Evolutionary conservation across 2,888 invertebrate species (phyloP).

Genomic region (Anaspis maculata): DNA sequence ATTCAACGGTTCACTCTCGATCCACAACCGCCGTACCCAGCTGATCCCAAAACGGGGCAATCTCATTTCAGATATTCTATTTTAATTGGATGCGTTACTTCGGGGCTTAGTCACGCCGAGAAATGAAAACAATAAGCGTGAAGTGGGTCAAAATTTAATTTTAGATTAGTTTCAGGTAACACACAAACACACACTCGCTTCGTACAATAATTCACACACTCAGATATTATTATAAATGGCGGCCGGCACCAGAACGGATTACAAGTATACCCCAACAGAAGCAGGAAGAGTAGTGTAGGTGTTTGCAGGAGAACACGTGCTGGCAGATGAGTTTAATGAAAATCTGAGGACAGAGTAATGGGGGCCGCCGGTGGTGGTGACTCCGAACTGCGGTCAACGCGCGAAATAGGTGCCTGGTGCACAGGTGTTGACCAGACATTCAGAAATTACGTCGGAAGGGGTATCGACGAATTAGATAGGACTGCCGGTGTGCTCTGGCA

Average conservation of each 20-base stretch:
- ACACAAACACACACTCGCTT: no score
- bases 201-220: slow-evolving; percentile 7
- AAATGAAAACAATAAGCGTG: slow-evolving; percentile 15
- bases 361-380: slow-evolving; percentile 19
- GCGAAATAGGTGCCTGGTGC: slow-evolving; percentile 12
- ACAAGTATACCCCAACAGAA: no score
- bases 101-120: neutral
- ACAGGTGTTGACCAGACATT: slow-evolving; percentile 11
- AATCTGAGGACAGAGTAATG: slow-evolving; percentile 27
- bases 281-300: slow-evolving; percentile 17
- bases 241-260: no score
- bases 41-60: no score
- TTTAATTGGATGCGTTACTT: neutral
- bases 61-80: neutral
- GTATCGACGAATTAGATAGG: neutral
- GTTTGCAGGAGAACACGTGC: slow-evolving; percentile 18
- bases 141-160: slow-evolving; percentile 17
- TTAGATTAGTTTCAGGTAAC: slow-evolving; percentile 14
- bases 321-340: slow-evolving; percentile 29
- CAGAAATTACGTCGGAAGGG: slow-evolving; percentile 5
- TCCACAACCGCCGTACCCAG: no score
- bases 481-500: neutral
- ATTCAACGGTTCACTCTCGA: no score
- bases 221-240: slow-evolving; percentile 5
- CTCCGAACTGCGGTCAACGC: slow-evolving; percentile 22